Base-by-base conservation (phyloP, 2,888 invertebrate species). In the Panopea generosa region DNA sequence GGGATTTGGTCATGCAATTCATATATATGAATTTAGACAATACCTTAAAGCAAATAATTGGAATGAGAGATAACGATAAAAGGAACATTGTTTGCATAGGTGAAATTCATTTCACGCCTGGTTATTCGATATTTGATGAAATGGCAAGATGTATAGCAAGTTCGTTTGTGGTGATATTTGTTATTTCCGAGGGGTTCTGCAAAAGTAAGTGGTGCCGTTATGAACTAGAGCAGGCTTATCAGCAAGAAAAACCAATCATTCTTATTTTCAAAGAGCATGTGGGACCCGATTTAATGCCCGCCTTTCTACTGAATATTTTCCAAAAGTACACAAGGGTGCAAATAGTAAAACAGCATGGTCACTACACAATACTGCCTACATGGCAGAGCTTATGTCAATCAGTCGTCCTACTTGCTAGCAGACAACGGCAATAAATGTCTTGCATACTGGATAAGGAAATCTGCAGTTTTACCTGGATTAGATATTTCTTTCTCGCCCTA, bases 101-200 rank as follows among this genome's bases (percentile, higher is more conserved):
- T 4, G 18, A 50, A 14, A 14, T 33, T 33, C 33, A 50, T 50
- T 50, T 50, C 22, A 50, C 2, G 22, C 50, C 50, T 14, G 50
- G 50, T 3, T n/a, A 20, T 50, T 24, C 50, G 20, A n/a, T 50
- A 2, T 18, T 50, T 50, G 3, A 20, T 20, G 50, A 50, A 20
- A 24, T 24, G 11, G 11, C 11, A 11, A 50, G 20, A 50, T 22
- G 18, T 18, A 20, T 50, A 11, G 24, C n/a, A 50, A 22, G 11
- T 4, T 50, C 50, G n/a, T 50, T n/a, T 50, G 50, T 50, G 2
- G 50, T 50, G 20, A 50, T 50, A 50, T 18, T 24, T 11, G 18
- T 50, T 20, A 24, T 50, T 14, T 50, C 50, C 20, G 11, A 20
- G 20, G 11, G 20, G 11, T 50, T 50, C 22, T 50, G 50, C 22